Base-by-base conservation (phyloP, 2,797 vertebrate species). In the Garrulus glandarius region DNA sequence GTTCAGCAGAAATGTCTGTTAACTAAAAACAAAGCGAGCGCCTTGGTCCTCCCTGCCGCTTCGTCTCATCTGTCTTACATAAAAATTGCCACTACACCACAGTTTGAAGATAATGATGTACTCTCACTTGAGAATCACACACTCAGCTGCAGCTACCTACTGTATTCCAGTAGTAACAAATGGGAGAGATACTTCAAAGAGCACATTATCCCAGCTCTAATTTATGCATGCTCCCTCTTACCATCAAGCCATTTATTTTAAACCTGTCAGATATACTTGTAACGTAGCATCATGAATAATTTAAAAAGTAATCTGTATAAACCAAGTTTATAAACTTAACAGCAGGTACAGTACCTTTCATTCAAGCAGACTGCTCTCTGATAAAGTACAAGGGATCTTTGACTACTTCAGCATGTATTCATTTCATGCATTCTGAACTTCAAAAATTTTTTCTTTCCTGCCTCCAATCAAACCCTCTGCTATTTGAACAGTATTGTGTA, bases 221-320 rank as follows among this genome's bases (percentile, higher is more conserved):
- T 95, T 94, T 95, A 97, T 96, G 93, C 92, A 81, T 89, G 95
- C 74, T 96, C 94, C 83, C 86, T 93, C 95, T 96, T 79, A 92
- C 91, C 94, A 96, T 86, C 92, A 79, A 95, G 95, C 80, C 91
- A 92, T 95, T 92, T 95, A 93, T 96, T 96, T 94, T 95, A 95
- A 92, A 96, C 80, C 84, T 89, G 93, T 93, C 79, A 95, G 86
- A 94, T 92, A 95, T 32, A 84, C 93, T 95, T 95, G 93, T 92
- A 96, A 95, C n/a, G 23, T 85, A 85, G 85, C 91, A 95, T 92
- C 85, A 95, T 95, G 94, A 95, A 95, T 95, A 91, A 95, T 96
- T 96, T 91, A 92, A 83, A 86, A 95, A 95, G 91, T 87, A 93
- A 97, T 96, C 88, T 81, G 88, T 94, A 93, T 77, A 95, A 93